A percentile compares a stretch with the other conserved stretches of the same genome.
Conservation (phyloP, 2,888 invertebrate genomes). For the Agrotis exclamationis region DNA sequence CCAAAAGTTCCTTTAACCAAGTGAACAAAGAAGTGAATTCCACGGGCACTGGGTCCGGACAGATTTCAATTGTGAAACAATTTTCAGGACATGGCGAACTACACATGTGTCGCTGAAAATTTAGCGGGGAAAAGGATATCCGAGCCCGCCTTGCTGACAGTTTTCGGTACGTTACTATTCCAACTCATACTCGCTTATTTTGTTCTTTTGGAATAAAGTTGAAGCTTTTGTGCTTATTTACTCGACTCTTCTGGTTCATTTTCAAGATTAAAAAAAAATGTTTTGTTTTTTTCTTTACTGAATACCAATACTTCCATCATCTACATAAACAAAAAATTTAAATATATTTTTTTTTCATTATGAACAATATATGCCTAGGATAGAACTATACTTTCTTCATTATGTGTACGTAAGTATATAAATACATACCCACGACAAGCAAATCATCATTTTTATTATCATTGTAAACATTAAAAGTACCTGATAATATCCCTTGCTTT, state of each 20-base stretch:
- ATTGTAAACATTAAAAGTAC: not conserved
- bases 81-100: constrained; percentile 97
- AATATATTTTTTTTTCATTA: no score
- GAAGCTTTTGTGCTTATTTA: constrained; percentile 2
- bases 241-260: not conserved
- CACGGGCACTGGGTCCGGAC: constrained; percentile 37
- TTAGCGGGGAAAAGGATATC: constrained; percentile 96
- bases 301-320: not conserved
- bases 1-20: constrained; percentile 20
- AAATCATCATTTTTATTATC: no score
- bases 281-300: no score
- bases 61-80: constrained; percentile 64
- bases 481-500: not conserved
- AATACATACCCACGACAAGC: not conserved
- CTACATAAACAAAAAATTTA: not conserved
- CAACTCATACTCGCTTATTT: constrained; percentile 30
- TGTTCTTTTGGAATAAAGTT: constrained; percentile 37
- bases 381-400: no score
- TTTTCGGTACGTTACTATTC: constrained; percentile 94
- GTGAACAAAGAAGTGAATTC: constrained; percentile 49
- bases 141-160: constrained; percentile 96
- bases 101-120: constrained; percentile 98
- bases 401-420: not conserved
- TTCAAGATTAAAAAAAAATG: not conserved
- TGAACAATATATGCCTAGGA: no score